phyloP scores from a whole-genome alignment of 2,888 invertebrate species.

The Crematogaster levior region DNA sequence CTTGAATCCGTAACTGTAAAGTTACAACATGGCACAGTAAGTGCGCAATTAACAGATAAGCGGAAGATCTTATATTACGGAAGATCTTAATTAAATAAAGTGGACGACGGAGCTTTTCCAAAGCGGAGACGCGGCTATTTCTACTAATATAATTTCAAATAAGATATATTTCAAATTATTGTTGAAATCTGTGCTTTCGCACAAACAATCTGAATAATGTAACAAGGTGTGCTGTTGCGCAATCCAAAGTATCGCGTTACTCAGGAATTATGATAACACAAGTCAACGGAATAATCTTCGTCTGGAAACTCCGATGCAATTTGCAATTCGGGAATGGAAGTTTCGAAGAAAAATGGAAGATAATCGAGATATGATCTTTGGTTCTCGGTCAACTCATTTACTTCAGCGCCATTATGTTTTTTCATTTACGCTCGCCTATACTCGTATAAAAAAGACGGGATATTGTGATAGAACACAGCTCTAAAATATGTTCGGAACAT shows the following conservation, averaged over 20 bases:
- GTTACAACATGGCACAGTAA: slow-evolving; percentile 41
- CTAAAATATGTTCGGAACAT: slow-evolving; percentile 2
- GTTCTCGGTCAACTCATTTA: slow-evolving; percentile 39
- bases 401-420: slow-evolving; percentile 60
- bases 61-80: slow-evolving; percentile 28
- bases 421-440: slow-evolving; percentile 6
- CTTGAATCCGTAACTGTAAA: slow-evolving; percentile 47
- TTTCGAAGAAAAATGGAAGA: slow-evolving; percentile 7
- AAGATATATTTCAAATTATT: slow-evolving; percentile 12
- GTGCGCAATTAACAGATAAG: slow-evolving; percentile 50
- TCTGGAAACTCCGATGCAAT: slow-evolving; percentile 23
- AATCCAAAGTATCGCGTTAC: slow-evolving; percentile 4
- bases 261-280: slow-evolving; percentile 18
- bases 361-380: slow-evolving; percentile 56
- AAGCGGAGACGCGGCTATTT: slow-evolving; percentile 6
- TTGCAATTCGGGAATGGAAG: background rate
- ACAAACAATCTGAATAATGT: slow-evolving; percentile 5
- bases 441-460: background rate
- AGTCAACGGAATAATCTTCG: slow-evolving; percentile 25
- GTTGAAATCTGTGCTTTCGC: background rate
- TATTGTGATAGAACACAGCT: background rate
- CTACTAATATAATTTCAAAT: slow-evolving; percentile 19
- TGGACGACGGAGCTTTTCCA: slow-evolving; percentile 7
- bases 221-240: background rate
- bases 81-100: slow-evolving; percentile 40